These are phyloP conservation scores for Neogobius melanostomus DNA, from an alignment of 2,113 vertebrate species.

Conservation along the genomic window DNA sequence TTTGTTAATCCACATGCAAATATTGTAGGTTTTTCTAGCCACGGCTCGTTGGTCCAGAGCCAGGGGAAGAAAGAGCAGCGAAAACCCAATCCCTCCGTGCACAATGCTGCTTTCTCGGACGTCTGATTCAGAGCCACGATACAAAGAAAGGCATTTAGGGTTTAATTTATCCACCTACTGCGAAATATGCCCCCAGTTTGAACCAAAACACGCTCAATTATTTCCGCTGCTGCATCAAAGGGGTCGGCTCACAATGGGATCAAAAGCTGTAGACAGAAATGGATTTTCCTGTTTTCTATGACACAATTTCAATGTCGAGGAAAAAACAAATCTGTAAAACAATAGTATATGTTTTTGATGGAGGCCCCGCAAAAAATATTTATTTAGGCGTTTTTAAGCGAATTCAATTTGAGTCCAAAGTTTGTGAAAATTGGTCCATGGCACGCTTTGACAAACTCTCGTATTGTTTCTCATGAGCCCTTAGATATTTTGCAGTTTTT, in stretches of 20 bases:
- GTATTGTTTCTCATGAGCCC: too few relatives aligned
- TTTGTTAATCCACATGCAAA: slow-evolving; percentile 1
- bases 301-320: too few relatives aligned
- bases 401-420: too few relatives aligned
- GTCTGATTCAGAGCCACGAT: not conserved
- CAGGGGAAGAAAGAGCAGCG: not conserved
- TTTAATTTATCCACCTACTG: not conserved
- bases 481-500: too few relatives aligned
- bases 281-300: not conserved
- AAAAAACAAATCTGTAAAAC: too few relatives aligned
- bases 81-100: not conserved
- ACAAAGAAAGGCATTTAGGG: not conserved
- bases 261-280: not conserved
- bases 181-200: not conserved
- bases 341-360: too few relatives aligned
- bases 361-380: too few relatives aligned
- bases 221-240: not conserved
- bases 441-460: too few relatives aligned
- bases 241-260: not conserved
- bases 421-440: too few relatives aligned
- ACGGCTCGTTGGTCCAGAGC: not conserved
- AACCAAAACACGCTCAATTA: not conserved
- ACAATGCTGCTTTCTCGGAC: not conserved
- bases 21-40: not conserved
- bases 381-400: too few relatives aligned